Conservation (phyloP, 2,888 invertebrate species). For the Camponotus fellah region DNA sequence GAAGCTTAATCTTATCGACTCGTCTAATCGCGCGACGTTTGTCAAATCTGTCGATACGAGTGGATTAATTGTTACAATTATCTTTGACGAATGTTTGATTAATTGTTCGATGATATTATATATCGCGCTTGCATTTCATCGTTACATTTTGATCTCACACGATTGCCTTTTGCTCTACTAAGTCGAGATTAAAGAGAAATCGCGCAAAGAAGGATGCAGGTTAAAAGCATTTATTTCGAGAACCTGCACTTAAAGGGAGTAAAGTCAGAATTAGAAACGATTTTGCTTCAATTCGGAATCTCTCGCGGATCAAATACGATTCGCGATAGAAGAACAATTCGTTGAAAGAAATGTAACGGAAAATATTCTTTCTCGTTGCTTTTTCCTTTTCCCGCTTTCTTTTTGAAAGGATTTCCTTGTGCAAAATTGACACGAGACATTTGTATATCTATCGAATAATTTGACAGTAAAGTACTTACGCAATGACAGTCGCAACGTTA, state of each 20-base stretch:
- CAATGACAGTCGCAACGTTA: background rate
- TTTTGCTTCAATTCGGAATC: conserved; percentile 61
- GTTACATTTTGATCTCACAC: conserved; percentile 36
- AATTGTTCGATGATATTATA: conserved; percentile 17
- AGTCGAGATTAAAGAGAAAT: conserved; percentile 61
- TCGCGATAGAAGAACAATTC: conserved; percentile 10
- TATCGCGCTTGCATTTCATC: background rate
- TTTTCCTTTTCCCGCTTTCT: background rate
- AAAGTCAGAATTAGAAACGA: conserved; percentile 64
- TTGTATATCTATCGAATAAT: background rate
- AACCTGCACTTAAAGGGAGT: conserved; percentile 65
- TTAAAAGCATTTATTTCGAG: conserved; percentile 69
- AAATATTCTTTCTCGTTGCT: background rate
- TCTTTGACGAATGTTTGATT: background rate
- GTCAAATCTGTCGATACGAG: background rate
- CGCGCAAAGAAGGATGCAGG: conserved; percentile 57
- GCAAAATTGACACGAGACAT: background rate
- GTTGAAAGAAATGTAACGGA: background rate
- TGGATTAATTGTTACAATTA: conserved; percentile 7
- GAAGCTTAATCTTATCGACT: conserved; percentile 26
- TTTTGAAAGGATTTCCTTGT: background rate
- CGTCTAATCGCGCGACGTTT: conserved; percentile 45
- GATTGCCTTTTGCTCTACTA: conserved; percentile 34
- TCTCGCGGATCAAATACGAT: conserved; percentile 38
- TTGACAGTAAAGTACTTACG: background rate